Conservation (phyloP, 2,113 vertebrate species). For the Cranoglanis bouderius region DNA sequence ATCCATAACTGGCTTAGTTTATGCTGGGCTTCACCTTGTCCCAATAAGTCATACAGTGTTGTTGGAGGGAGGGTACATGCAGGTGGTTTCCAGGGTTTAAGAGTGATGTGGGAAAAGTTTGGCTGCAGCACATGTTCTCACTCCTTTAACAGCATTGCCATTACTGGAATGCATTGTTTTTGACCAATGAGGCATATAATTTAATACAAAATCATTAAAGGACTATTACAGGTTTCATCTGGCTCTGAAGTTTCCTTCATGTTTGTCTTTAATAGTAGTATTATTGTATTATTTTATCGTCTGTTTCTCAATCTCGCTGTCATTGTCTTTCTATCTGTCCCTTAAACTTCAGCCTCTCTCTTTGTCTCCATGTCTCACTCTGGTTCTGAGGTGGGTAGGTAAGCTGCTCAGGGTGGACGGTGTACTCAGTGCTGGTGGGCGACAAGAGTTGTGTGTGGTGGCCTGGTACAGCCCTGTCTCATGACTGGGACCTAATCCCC, state of each 20-base stretch:
- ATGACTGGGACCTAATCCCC: slow-evolving; percentile 79
- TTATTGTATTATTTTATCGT: too few relatives aligned
- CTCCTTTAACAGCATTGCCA: slow-evolving; percentile 45
- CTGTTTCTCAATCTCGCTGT: not conserved
- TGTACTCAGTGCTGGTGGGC: slow-evolving; percentile 72
- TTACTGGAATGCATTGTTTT: slow-evolving; percentile 72
- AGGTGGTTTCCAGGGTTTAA: slow-evolving; percentile 21
- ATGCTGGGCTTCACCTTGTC: not conserved
- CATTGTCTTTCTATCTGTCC: not conserved
- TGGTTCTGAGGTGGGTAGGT: slow-evolving; percentile 38
- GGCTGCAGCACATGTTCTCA: slow-evolving; percentile 58
- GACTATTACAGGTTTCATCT: slow-evolving; percentile 19
- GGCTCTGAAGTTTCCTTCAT: not conserved
- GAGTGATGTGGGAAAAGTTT: slow-evolving; percentile 34
- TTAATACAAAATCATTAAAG: slow-evolving; percentile 45
- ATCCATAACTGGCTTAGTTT: slow-evolving; percentile 8
- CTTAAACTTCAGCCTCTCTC: slow-evolving; percentile 1
- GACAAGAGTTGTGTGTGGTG: slow-evolving; percentile 76
- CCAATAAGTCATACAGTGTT: slow-evolving; percentile 18
- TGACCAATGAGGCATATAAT: slow-evolving; percentile 66
- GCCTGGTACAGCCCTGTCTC: slow-evolving; percentile 82
- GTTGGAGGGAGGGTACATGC: not conserved
- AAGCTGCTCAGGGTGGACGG: slow-evolving; percentile 67
- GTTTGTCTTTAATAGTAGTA: not conserved
- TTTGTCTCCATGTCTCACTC: not conserved